Evolutionary conservation across 2,113 vertebrate genomes (phyloP), one percentile per base, ranked within the genome.

Genomic region (Picathartes gymnocephalus): DNA sequence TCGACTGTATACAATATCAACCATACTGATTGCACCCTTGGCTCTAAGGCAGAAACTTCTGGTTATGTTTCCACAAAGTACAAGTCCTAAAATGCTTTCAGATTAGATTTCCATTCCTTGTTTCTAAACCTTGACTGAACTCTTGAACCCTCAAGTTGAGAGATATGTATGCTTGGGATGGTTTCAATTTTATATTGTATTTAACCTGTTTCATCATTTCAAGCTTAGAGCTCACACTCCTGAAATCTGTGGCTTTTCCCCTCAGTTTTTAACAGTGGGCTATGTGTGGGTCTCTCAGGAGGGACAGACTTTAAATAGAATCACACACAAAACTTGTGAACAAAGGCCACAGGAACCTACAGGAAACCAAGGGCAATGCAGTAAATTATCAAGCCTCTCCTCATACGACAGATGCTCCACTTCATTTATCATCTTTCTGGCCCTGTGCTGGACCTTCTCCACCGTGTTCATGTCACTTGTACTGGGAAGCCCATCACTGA

Each of bases 241-340:
- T 61, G n/a, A 68, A 82, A 44, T 28, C 13, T 66, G 28, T n/a
- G 16, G 44, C 35, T 54, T 86, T 90, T 2, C 17, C 5, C 5
- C 4, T 65, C 14, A 22, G 9, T 14, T 90, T 90, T 70, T 50
- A 71, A 30, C 39, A 88, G 31, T 23, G 7, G 22, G 20, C 23
- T 13, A 15, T 7, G 45, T 14, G 13, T 0, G 0, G 4, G 9
- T 76, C 6, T n/a, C 33, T 76, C 30, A 40, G 30, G 8, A 4
- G 7, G 3, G 6, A 17, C 15, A 74, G 44, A 19, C 25, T 60
- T 84, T 65, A 69, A 64, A 72, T 0, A 28, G 30, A 70, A 35
- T 68, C 16, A 21, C 33, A 62, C 9, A 60, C 2, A 35, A 71
- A 71, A 6, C 15, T 56, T 76, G 5, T 13, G 11, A 9, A 11